Evolutionary conservation across 2,797 vertebrate species (phyloP), one percentile per base, ranked within the genome.

Genomic region (Kryptolebias ocellatus): DNA sequence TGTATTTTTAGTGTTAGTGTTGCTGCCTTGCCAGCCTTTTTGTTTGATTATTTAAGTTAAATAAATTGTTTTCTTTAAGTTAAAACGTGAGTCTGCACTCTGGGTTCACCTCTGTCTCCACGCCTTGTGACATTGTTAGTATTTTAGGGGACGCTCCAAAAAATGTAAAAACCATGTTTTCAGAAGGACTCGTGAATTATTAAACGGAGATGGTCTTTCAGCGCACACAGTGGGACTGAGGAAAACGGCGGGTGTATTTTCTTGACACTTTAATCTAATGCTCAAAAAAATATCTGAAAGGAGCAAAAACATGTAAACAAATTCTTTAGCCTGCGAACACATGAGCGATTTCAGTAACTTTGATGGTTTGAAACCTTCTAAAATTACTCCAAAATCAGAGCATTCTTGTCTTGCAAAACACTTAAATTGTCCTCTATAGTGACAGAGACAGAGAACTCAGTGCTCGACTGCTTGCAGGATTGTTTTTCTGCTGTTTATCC

Each of bases 401-500:
- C 47, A 50, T 71, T 60, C 59, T 37, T 69, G 12, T 64, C 51
- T 34, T 18, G 14, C 34, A 42, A 42, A 59, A 80, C 45, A 39
- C 67, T 79, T 28, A 72, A 67, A 82, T 70, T 56, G 68, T 57
- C 70, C 31, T 77, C 70, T 51, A 51, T 34, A 27, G 74, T 56
- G 65, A 70, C 29, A 65, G 57, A 70, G 74, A 64, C 60, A 9
- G 60, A 74, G 58, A 74, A 70, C 57, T 18, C 49, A 10, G 4
- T 80, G 86, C 89, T 70, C 82, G 85, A 78, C 74, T 81, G 77
- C 56, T 60, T 37, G 34, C 58, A 77, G 63, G 80, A 78, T 74
- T 82, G 86, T 87, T 87, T 83, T 79, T 86, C 52, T 75, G 67
- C 83, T 80, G 72, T 87, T 90, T 83, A 87, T 84, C 70, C 78